Conservation (phyloP, 2,113 vertebrate species). For the Natator depressus region DNA sequence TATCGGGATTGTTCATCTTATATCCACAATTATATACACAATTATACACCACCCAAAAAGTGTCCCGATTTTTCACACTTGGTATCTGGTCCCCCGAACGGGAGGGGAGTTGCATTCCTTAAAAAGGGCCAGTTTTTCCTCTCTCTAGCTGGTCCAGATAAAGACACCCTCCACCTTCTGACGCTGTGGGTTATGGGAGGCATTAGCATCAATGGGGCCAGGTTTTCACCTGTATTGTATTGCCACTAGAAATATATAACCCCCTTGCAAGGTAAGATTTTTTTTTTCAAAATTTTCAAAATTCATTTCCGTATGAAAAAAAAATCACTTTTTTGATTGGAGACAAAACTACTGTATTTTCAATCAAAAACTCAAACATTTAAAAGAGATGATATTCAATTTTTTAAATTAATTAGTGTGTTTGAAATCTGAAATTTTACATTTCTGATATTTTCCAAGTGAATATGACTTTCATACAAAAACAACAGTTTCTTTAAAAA, state of each 20-base stretch:
- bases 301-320: not conserved
- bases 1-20: too few species aligned
- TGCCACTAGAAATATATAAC: not conserved
- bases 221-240: too few species aligned
- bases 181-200: not conserved
- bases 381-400: not conserved
- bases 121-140: not conserved
- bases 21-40: too few species aligned
- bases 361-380: not conserved
- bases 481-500: not conserved
- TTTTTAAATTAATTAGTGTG: not conserved
- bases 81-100: too few species aligned
- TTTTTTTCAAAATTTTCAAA: not conserved
- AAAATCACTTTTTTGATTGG: not conserved
- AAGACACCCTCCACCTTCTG: not conserved
- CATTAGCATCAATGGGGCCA: not conserved
- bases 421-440: not conserved
- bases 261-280: not conserved
- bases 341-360: too few species aligned
- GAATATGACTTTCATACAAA: not conserved
- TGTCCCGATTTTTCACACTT: too few species aligned
- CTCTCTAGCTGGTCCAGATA: not conserved
- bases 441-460: fast-evolving
- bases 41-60: too few species aligned
- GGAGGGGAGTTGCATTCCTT: not conserved